phyloP scores from a whole-genome alignment of 2,113 vertebrate species.

The Uria lomvia region DNA sequence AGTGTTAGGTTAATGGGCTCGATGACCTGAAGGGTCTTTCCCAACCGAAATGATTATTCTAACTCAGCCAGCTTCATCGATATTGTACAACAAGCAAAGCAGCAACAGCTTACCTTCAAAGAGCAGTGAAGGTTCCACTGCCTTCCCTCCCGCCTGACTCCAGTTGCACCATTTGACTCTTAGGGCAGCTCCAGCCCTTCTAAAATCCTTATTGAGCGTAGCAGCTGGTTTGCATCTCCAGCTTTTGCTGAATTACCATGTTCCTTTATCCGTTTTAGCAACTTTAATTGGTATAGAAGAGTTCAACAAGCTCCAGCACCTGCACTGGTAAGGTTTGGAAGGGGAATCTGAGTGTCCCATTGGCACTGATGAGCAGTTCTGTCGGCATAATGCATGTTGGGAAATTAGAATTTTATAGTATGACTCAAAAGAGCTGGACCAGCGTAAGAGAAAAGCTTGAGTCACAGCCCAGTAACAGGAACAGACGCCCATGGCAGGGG shows the following conservation, averaged over 20 bases:
- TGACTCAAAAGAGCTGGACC: not conserved
- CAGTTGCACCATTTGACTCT: not conserved
- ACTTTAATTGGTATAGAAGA: not conserved
- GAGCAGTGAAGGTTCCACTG: not conserved
- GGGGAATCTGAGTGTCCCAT: rapidly evolving
- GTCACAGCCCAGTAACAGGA: not conserved
- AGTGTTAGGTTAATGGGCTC: not conserved
- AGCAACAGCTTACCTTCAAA: not conserved
- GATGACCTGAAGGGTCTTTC: not conserved
- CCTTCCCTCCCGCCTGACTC: not conserved
- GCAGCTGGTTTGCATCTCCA: not conserved
- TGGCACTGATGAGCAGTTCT: not conserved
- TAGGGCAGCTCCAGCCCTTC: not conserved
- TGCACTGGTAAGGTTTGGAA: not conserved
- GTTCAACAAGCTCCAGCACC: not conserved
- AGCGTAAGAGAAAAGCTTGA: not conserved
- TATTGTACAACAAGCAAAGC: not conserved
- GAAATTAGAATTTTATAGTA: not conserved
- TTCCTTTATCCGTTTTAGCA: not conserved
- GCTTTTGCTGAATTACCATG: not conserved
- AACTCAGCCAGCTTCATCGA: not conserved
- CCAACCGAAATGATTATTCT: not conserved
- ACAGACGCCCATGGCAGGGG: rapidly evolving
- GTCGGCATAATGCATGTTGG: not conserved
- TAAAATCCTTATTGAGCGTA: not conserved